Evolutionary conservation across 2,888 invertebrate genomes (phyloP), one percentile per base, ranked within the genome.

Genomic region (Hesperia comma): DNA sequence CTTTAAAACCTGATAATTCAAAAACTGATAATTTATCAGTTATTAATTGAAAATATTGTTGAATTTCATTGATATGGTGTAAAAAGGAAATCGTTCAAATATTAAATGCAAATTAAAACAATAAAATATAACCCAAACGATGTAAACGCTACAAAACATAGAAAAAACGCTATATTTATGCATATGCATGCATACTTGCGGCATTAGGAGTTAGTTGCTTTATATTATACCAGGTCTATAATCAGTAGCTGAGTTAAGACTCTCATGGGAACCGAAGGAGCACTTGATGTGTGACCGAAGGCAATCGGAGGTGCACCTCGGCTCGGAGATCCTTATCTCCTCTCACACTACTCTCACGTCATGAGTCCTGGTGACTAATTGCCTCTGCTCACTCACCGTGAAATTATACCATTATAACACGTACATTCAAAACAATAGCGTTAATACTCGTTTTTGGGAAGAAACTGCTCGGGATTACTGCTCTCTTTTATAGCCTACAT

Each of bases 391-490:
- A 83, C 77, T 79, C 76, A 77, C 87, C 88, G 79, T 88, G 85
- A 88, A 90, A 90, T 89, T 86, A 89, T 84, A 79, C 80, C 80
- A 80, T 84, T 83, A 84, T 84, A 82, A 83, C 79, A 82, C 79
- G 79, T 80, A 83, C 80, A 79, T 79, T 79, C 79, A 78, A 80
- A 86, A 86, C 82, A 84, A 83, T 83, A 81, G 70, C 69, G 64
- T 58, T 57, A 26, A 57, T 51, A 14, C 57, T 51, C 41, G 51
- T 15, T 58, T 56, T 58, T 32, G 19, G 26, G 21, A 19, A 15
- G 33, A 43, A 43, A 10, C 15, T 19, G 32, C 43, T n/a, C n/a
- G 26, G 43, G 79, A 76, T 72, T 74, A 72, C 69, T 76, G 75
- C 68, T 64, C 73, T 76, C 75, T 75, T 77, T 77, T 77, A 26